Evolutionary conservation across 2,113 vertebrate genomes (phyloP), one percentile per base, ranked within the genome.

Genomic region (Tylochromis polylepis): DNA sequence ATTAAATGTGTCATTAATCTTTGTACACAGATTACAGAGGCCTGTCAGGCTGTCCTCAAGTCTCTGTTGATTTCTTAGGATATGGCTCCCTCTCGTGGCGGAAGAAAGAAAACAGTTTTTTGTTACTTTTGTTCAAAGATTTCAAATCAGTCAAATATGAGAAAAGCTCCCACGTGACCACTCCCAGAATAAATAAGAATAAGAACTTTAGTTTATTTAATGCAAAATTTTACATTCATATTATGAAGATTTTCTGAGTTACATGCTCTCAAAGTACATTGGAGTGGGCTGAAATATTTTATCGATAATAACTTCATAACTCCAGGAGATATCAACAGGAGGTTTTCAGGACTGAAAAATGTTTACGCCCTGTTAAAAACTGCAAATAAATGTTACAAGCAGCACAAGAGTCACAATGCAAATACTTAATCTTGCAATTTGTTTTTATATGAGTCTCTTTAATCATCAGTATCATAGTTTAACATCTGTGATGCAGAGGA

Each of bases 11-110:
- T 7, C 24, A 20, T 22, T 27, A 20, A 53, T 18, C 16, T 24
- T 49, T 56, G 3, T 11, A 34, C 46, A 49, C 20, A 46, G 2
- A 49, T 27, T 36, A 36, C 27, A 41, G 3, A 49, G 27, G 8
- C 2, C 34, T 24, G 5, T 4, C 31, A 31, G 34, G 5, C 22
- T 12, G 27, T 3, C 0, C 4, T 5, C 4, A 4, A 58, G 5
- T 49, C 10, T 51, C 20, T 5, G n/a, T 4, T n/a, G 22, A 80
- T 91, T 87, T 83, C 34, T 91, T 83, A 53, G 93, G 11, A 24
- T 83, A 93, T 24, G 34, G 7, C 22, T 81, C 93, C 92, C 92
- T 80, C 95, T 90, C 84, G 83, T 56, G 94, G 2, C 38, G 6
- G 16, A 15, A 36, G 14, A 38, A 41, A 79, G 1, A 72, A 14